These are phyloP conservation scores for Drosophila santomea DNA, from an alignment of 1,140 invertebrate species.

Conservation along the genomic window DNA sequence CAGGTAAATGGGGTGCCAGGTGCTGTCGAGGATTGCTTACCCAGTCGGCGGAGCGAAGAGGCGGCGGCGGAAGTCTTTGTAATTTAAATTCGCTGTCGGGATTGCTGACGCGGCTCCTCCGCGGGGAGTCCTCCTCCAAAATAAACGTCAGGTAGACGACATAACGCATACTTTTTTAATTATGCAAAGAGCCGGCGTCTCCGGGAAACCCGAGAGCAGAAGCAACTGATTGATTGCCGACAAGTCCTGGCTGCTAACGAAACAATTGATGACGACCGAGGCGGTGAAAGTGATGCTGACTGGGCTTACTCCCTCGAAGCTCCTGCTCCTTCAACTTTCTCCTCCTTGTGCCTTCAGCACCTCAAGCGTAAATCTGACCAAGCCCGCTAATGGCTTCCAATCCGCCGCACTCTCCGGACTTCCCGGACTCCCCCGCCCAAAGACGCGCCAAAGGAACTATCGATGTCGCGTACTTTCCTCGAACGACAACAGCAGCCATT, in stretches of 20 bases:
- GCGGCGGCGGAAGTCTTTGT: slow-evolving; percentile 30
- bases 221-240: slow-evolving; percentile 73
- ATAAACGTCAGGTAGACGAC: slow-evolving; percentile 59
- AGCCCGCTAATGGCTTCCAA: slow-evolving; percentile 38
- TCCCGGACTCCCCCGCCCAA: not conserved
- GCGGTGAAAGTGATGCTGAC: slow-evolving; percentile 25
- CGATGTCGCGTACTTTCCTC: slow-evolving; percentile 38
- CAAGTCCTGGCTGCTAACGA: slow-evolving; percentile 40
- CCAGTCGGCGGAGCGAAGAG: slow-evolving; percentile 18
- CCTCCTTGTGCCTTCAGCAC: not conserved
- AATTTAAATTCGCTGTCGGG: slow-evolving; percentile 58
- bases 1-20: slow-evolving; percentile 37
- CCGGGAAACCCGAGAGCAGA: slow-evolving; percentile 25
- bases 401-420: slow-evolving; percentile 4
- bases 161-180: slow-evolving; percentile 79
- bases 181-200: slow-evolving; percentile 69
- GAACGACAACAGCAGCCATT: slow-evolving; percentile 69
- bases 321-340: not conserved
- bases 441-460: slow-evolving; percentile 33
- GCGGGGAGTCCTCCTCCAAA: slow-evolving; percentile 15
- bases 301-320: not conserved
- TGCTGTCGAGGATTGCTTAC: slow-evolving; percentile 35
- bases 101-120: slow-evolving; percentile 31
- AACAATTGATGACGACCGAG: slow-evolving; percentile 53
- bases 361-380: slow-evolving; percentile 35